These are phyloP conservation scores for Neria commutata DNA, from an alignment of 2,888 invertebrate genomes.

Conservation along the genomic window DNA sequence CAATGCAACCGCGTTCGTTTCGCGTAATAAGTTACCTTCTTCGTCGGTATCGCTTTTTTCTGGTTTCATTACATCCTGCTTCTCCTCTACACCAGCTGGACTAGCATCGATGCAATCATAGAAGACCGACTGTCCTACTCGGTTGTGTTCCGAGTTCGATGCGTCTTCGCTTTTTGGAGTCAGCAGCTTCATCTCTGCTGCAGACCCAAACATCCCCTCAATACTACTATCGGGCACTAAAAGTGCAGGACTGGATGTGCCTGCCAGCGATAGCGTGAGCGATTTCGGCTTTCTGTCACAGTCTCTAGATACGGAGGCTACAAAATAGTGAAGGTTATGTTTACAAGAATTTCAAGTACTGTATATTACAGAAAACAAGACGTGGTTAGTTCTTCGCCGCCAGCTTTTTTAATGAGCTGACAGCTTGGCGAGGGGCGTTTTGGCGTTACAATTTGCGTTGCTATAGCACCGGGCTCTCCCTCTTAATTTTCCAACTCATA, in stretches of 20 bases:
- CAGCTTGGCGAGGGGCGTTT: no score
- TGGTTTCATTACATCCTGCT: slow-evolving; percentile 81
- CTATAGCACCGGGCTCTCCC: no score
- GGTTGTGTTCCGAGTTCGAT: slow-evolving; percentile 53
- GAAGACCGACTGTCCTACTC: slow-evolving; percentile 61
- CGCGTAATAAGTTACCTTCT: slow-evolving; percentile 66
- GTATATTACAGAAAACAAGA: no score
- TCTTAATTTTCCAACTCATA: no score
- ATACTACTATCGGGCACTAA: slow-evolving; percentile 37
- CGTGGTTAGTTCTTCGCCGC: no score
- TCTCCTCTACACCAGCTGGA: slow-evolving; percentile 65
- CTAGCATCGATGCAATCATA: slow-evolving; percentile 61
- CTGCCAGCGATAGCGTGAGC: slow-evolving; percentile 52
- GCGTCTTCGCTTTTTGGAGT: slow-evolving; percentile 50
- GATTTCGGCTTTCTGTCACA: slow-evolving; percentile 52
- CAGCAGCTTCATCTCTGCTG: slow-evolving; percentile 26
- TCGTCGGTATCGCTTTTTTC: slow-evolving; percentile 73
- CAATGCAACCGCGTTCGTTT: background rate
- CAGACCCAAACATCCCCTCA: no score
- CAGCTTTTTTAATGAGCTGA: no score
- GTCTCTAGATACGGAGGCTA: no score
- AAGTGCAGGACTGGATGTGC: slow-evolving; percentile 40
- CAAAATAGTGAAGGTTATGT: no score
- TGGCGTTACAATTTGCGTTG: no score
- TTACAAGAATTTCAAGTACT: no score